Evolutionary conservation across 2,113 vertebrate genomes (phyloP).

Genomic region (Gymnogyps californianus): DNA sequence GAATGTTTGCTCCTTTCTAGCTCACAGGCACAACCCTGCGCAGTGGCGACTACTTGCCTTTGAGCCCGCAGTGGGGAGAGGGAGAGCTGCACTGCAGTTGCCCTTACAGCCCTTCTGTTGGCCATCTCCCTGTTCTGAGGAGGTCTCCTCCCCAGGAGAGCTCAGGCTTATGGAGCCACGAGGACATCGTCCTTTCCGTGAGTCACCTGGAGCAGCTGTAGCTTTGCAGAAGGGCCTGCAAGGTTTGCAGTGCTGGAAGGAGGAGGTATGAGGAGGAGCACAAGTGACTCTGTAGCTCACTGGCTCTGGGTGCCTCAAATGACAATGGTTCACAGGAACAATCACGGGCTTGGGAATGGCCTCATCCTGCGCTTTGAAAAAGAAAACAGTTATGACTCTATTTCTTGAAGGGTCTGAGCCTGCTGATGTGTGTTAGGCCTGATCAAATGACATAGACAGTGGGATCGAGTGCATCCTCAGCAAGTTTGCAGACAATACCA

Average conservation of each 20-base stretch:
- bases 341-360: background rate
- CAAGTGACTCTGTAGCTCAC: accelerated
- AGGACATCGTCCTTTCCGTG: accelerated
- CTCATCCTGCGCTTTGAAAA: background rate
- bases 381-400: background rate
- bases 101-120: background rate
- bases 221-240: background rate
- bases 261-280: background rate
- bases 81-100: accelerated
- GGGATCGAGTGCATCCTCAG: background rate
- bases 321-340: background rate
- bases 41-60: accelerated
- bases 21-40: background rate
- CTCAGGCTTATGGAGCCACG: background rate
- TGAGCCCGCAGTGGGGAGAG: background rate
- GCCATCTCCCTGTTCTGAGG: background rate
- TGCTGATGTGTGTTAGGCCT: background rate
- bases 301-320: accelerated
- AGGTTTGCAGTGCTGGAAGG: background rate
- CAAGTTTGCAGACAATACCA: background rate
- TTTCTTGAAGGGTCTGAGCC: background rate
- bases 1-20: background rate
- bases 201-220: background rate
- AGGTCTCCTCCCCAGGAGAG: background rate
- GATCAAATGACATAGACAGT: background rate